Evolutionary conservation across 2,797 vertebrate genomes (phyloP), one percentile per base, ranked within the genome.

Genomic region (Thamnophis elegans): DNA sequence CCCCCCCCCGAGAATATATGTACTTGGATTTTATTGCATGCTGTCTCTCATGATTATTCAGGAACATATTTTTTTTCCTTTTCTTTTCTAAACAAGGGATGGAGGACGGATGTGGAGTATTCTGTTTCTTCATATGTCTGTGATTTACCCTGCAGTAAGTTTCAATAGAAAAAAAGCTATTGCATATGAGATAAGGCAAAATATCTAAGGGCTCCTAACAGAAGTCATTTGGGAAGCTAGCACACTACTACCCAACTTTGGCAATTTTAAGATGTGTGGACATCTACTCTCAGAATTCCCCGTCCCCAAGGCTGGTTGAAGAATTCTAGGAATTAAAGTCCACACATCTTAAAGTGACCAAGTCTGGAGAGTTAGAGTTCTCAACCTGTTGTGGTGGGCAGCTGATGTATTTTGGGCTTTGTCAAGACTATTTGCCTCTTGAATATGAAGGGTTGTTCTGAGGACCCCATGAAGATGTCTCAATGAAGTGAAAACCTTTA

Each of bases 21-120:
- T 25, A 47, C 78, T 82, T 82, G 42, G 22, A 82, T 1, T 87
- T 93, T 42, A 90, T 65, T 92, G 89, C 25, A 47, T 58, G 0
- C 87, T 58, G 10, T 47, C 26, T 87, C 14, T 68, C 90, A 68
- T 93, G 73, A 2, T 82, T 58, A 1, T 20, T 73, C 91, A 65
- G 91, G 73, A 94, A 54, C 3, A 54, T 95, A 89, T 96, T 95
- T 95, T 2, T 4, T 36, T 94, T 16, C 89, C 11, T 95, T 94
- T 68, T 86, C 94, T 95, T 94, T n/a, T 92, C 93, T 96, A 91
- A 16, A 28, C 92, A 95, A 98, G 98, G 97, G 95, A 51, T 96
- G 96, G 97, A 97, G 97, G 91, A 96, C 96, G 1, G 97, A 98
- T 42, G 92, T 97, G 89, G 96, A 94, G 91, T 98, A 97, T 94